A percentile compares a stretch with the other conserved stretches of the same genome.
Evolutionary conservation across 2,797 vertebrate genomes (phyloP).

Genomic region (Cossypha heuglini): DNA sequence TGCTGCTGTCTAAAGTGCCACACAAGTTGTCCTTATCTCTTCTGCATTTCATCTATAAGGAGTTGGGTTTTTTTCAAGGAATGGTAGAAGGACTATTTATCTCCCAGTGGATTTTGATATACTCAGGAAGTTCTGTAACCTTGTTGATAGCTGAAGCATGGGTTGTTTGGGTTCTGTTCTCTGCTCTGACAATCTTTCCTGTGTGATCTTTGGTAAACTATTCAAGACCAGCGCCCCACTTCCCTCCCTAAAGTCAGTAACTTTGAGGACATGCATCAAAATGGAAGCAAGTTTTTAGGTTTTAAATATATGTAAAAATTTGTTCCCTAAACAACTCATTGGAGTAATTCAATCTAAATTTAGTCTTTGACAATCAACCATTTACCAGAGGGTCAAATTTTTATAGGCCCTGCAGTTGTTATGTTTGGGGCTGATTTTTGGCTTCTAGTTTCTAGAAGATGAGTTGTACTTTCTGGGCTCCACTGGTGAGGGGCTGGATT

Average conservation of each 20-base stretch:
- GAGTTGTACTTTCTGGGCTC: not conserved
- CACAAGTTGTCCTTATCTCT: not conserved
- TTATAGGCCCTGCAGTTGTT: fast-evolving
- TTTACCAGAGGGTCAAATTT: not conserved
- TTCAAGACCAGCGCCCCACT: not conserved
- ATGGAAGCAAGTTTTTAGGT: not conserved
- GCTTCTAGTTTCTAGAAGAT: not conserved
- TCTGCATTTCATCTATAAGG: not conserved
- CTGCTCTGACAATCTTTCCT: not conserved
- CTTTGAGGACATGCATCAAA: not conserved
- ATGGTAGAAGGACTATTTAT: not conserved
- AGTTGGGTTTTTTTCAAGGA: not conserved
- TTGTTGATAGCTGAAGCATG: not conserved
- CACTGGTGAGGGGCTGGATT: fast-evolving
- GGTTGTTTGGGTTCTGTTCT: not conserved
- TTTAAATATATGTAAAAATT: not conserved
- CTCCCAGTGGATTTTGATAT: not conserved
- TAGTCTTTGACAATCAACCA: not conserved
- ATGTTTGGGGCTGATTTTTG: not conserved
- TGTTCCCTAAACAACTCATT: not conserved
- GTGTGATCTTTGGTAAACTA: not conserved
- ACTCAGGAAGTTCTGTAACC: not conserved
- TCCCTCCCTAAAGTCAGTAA: not conserved
- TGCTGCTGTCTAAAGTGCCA: not conserved
- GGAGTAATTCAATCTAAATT: not conserved